Conservation (phyloP, 2,113 vertebrate genomes). For the Rhynchopsitta pachyrhyncha region DNA sequence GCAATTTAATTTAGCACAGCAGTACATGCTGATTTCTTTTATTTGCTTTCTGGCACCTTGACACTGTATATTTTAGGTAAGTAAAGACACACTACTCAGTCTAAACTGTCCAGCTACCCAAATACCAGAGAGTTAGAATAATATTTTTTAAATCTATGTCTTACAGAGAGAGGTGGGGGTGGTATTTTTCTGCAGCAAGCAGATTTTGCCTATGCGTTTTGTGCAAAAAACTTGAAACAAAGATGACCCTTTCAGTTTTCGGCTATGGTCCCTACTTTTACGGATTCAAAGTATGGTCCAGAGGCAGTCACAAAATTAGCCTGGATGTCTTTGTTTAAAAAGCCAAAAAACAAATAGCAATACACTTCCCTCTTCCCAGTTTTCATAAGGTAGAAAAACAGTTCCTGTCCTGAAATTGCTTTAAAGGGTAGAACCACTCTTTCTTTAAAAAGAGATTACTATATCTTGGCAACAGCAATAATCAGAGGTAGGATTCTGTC, state of each 20-base stretch:
- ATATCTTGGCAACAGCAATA: background rate
- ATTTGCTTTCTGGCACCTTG: background rate
- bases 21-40: background rate
- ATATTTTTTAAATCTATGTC: background rate
- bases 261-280: slow-evolving; percentile 32
- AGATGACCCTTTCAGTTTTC: background rate
- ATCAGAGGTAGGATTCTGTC: background rate
- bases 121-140: background rate
- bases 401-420: slow-evolving; percentile 23
- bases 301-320: background rate
- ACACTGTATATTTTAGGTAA: background rate
- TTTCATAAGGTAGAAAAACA: slow-evolving; percentile 41
- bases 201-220: background rate
- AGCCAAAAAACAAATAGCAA: background rate
- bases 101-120: background rate
- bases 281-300: background rate
- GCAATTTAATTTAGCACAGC: background rate
- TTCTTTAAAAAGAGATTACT: background rate
- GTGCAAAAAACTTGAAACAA: background rate
- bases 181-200: background rate
- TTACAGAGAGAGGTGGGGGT: background rate
- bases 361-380: background rate
- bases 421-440: background rate
- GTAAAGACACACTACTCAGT: background rate
- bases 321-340: background rate